A percentile compares a stretch with the other conserved stretches of the same genome.
phyloP scores from a whole-genome alignment of 2,888 invertebrate genomes.

The Microctonus aethiopoides region DNA sequence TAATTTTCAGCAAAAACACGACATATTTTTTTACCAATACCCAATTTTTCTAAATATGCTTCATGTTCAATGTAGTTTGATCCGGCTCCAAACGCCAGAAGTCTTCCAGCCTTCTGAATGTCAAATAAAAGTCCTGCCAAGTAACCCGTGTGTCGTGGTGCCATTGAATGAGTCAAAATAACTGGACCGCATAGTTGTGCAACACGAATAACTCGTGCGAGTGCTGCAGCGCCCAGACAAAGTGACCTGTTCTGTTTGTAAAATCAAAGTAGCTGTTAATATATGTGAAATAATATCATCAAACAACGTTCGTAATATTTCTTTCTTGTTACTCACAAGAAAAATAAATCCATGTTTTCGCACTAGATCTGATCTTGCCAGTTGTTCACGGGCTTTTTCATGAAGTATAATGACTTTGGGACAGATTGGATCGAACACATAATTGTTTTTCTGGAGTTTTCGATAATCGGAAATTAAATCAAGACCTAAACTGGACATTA shows the following conservation, averaged over 20 bases:
- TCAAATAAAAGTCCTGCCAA: conserved; percentile 75
- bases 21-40: conserved; percentile 69
- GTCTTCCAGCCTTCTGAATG: conserved; percentile 71
- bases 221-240: conserved; percentile 82
- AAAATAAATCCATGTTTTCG: conserved; percentile 71
- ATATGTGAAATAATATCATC: not conserved
- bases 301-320: not conserved
- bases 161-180: conserved; percentile 82
- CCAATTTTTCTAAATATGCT: conserved; percentile 75
- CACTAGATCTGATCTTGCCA: conserved; percentile 72
- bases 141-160: conserved; percentile 83
- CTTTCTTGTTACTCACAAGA: conserved; percentile 55
- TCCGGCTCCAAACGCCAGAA: conserved; percentile 75
- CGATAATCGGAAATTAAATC: conserved; percentile 65
- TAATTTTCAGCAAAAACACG: conserved; percentile 56
- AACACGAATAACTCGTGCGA: conserved; percentile 76
- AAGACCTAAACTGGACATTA: conserved; percentile 68
- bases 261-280: not conserved
- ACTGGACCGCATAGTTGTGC: conserved; percentile 78
- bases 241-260: conserved; percentile 78
- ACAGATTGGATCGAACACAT: conserved; percentile 71
- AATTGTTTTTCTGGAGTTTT: conserved; percentile 64
- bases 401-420: conserved; percentile 74
- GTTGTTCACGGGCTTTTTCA: conserved; percentile 69
- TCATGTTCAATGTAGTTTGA: conserved; percentile 72